Conservation (phyloP, 2,797 vertebrate species). For the Ptychobarbus kaznakovi region DNA sequence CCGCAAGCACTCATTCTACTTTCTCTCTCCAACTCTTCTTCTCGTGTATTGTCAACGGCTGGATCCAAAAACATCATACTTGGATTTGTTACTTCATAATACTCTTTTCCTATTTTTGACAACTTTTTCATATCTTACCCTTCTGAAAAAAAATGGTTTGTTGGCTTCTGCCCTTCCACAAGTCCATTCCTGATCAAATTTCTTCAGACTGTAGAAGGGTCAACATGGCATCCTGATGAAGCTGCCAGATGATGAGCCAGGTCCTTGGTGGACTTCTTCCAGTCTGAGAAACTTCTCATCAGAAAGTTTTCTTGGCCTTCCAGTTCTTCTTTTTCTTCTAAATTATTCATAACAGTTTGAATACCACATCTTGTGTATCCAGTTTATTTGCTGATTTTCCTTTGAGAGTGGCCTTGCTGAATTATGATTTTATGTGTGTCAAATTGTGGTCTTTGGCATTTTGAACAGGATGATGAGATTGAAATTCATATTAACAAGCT, state of each 20-base stretch:
- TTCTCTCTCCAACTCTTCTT: not conserved
- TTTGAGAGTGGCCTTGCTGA: slow-evolving; percentile 9
- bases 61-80: not conserved
- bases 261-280: not conserved
- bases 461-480: not conserved
- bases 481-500: not conserved
- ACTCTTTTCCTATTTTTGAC: not conserved
- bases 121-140: not conserved
- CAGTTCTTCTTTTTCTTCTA: not conserved
- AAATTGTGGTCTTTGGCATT: not conserved
- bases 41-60: not conserved
- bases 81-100: not conserved
- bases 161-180: not conserved
- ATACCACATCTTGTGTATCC: not conserved
- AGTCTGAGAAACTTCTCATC: not conserved
- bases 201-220: not conserved
- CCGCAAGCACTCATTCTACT: not conserved
- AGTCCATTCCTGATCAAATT: not conserved
- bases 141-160: not conserved
- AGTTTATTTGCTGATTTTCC: not conserved
- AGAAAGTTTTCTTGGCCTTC: not conserved
- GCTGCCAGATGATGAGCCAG: not conserved
- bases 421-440: not conserved
- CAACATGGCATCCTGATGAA: not conserved
- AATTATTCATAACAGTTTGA: not conserved